Evolutionary conservation across 2,797 vertebrate genomes (phyloP).

Genomic region (Cyprinella venusta): DNA sequence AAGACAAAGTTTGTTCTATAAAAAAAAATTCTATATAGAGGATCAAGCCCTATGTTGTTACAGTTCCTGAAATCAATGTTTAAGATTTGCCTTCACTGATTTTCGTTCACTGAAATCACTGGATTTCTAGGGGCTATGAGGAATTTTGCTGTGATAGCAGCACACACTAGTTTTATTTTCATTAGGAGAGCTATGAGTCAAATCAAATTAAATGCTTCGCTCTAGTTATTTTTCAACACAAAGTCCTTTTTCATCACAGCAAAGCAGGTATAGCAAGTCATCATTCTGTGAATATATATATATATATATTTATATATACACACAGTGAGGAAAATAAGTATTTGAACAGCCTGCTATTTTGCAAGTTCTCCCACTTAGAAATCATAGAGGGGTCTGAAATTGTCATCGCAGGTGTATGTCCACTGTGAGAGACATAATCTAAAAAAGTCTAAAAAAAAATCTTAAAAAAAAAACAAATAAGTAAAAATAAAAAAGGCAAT

Average conservation of each 20-base stretch:
- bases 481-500: too few species aligned
- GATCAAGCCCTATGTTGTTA: neutral
- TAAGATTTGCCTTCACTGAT: neutral
- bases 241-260: neutral
- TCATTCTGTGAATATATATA: neutral
- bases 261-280: neutral
- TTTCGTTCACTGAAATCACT: conserved; percentile 6
- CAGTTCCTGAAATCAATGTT: conserved; percentile 6
- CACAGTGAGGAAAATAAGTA: too few species aligned
- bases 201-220: neutral
- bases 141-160: conserved; percentile 4
- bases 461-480: too few species aligned
- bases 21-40: neutral
- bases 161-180: neutral
- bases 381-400: too few species aligned
- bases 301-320: neutral
- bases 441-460: too few species aligned
- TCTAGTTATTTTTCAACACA: neutral
- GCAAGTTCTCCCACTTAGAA: too few species aligned
- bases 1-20: conserved; percentile 1
- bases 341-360: too few species aligned
- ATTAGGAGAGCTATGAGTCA: conserved; percentile 2
- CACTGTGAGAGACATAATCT: too few species aligned
- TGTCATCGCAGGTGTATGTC: too few species aligned
- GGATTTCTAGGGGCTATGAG: neutral